Base-by-base conservation (phyloP, 2,888 invertebrate species). In the Parasteatoda lunata region DNA sequence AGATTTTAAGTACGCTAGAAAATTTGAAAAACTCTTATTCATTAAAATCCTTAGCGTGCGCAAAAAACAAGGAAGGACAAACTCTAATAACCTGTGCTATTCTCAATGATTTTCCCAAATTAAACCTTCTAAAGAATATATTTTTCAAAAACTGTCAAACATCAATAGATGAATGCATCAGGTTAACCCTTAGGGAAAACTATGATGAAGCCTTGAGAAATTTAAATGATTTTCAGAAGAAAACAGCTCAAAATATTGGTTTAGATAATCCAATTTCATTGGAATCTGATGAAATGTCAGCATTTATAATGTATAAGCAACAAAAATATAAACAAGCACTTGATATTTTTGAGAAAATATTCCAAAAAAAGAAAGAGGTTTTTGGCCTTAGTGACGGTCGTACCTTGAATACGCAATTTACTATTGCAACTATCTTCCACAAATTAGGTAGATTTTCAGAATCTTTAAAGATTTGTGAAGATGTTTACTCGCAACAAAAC, bases 1-100 rank as follows among this genome's bases (percentile, higher is more conserved):
- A 15, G 9, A 13, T 84, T 7, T 30, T 84, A 45, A 51, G 64
- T 7, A 48, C 52, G 8, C 48, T 84, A n/a, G 64, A 70, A 54
- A 11, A 54, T 7, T 52, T 59, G 45, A 54, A 59, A 15, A 48
- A 15, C 15, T 59, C 49, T 65, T 9, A 52, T 15, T n/a, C 64
- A 48, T 11, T 54, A 9, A 77, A 52, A 30, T 9, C 64, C 47
- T 5, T 77, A n/a, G 69, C 30, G 69, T 30, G 49, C 2, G 77
- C 77, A 5, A 52, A 51, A 47, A 80, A 76, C 13, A 59, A 7
- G 64, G 45, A 45, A 47, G n/a, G 49, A 5, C 69, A 64, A 54
- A 76, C 59, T 6, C 9, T 76, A 48, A 11, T 83, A 7, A 51
- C 65, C 7, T 47, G 7, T 51, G 81, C 81, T 45, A 59, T 86